Percentiles rank a stretch among this genome's conserved stretches.
Evolutionary conservation across 2,888 invertebrate genomes (phyloP).

Genomic region (Drosophila vallismaia): DNA sequence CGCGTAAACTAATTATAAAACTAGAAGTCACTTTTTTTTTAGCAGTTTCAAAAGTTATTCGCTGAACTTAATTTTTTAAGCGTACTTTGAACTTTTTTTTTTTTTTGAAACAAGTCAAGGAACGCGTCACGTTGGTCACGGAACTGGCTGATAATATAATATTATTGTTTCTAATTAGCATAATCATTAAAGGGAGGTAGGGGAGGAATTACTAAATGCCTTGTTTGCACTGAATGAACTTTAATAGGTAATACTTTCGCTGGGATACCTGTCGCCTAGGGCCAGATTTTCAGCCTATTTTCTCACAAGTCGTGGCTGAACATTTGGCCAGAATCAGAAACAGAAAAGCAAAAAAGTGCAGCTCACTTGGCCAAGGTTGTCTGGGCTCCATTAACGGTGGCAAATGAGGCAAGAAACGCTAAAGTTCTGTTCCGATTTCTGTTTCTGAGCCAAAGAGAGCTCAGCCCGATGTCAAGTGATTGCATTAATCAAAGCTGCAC

Average conservation of each 20-base stretch:
- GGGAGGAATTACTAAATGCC: not conserved
- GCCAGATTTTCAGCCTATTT: not conserved
- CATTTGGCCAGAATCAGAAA: not conserved
- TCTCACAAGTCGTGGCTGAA: slow-evolving; percentile 4
- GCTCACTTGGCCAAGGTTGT: slow-evolving; percentile 37
- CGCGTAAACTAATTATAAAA: slow-evolving; percentile 76
- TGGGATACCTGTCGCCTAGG: not conserved
- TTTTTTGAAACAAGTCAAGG: not conserved
- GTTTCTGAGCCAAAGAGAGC: not conserved
- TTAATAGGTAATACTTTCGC: slow-evolving; percentile 1
- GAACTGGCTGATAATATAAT: slow-evolving; percentile 19
- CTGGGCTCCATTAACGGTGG: slow-evolving; percentile 9
- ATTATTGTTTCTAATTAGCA: slow-evolving; percentile 23
- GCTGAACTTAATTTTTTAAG: slow-evolving; percentile 14
- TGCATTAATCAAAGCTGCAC: slow-evolving; percentile 72
- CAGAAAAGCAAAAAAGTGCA: slow-evolving; percentile 4
- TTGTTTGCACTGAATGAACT: not conserved
- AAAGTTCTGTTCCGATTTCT: not conserved
- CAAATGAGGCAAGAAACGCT: slow-evolving; percentile 12
- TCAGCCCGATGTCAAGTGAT: slow-evolving; percentile 26
- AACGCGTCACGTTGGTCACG: slow-evolving; percentile 23
- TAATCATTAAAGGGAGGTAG: not conserved
- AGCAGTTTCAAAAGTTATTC: slow-evolving; percentile 9
- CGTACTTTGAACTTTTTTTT: slow-evolving; percentile 18
- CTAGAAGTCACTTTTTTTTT: slow-evolving; percentile 59